Evolutionary conservation across 2,113 vertebrate genomes (phyloP).

Genomic region (Rhizomys pruinosus): DNA sequence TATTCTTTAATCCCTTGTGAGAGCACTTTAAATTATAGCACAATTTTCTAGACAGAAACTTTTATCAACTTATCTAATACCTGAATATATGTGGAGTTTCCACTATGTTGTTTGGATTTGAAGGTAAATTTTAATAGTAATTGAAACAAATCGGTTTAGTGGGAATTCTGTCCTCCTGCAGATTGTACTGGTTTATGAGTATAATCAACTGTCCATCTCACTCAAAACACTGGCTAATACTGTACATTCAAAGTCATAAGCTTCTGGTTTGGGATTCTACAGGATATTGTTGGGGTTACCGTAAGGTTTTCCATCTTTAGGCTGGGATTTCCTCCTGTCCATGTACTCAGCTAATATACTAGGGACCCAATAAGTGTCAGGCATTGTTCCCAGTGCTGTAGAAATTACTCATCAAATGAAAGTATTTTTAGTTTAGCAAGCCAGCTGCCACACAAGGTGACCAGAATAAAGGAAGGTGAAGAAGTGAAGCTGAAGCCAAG

Average conservation of each 20-base stretch:
- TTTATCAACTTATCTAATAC: constrained; percentile 26
- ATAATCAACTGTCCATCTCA: neutral
- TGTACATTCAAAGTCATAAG: neutral
- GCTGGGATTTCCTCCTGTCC: neutral
- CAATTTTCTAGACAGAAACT: neutral
- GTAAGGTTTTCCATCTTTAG: neutral
- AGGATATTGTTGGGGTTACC: neutral
- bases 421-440: constrained; percentile 27
- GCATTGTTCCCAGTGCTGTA: neutral
- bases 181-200: neutral
- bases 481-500: neutral
- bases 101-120: neutral
- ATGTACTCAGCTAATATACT: neutral
- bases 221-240: neutral
- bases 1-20: neutral
- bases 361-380: neutral
- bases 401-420: neutral
- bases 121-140: constrained; percentile 16
- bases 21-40: constrained; percentile 7
- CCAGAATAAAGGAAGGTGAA: neutral
- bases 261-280: constrained; percentile 16
- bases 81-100: constrained; percentile 9
- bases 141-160: neutral
- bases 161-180: neutral
- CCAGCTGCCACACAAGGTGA: neutral